phyloP scores from a whole-genome alignment of 2,113 vertebrate genomes.

The Puma concolor region DNA sequence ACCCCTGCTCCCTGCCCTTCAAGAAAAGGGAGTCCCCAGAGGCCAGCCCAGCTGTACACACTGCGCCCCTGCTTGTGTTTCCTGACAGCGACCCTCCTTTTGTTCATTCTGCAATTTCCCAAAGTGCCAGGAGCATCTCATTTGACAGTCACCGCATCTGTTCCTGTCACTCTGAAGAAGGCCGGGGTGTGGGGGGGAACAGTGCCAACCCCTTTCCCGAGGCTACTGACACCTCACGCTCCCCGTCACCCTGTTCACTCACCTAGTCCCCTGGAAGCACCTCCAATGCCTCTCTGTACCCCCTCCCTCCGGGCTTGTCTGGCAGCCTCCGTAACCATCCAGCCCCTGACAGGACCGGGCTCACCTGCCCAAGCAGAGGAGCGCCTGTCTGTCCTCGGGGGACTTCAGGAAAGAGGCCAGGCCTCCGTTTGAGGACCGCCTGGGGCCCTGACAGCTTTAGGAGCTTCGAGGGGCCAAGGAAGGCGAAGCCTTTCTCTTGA shows the following conservation, averaged over 20 bases:
- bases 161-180: conserved; percentile 77
- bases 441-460: not conserved
- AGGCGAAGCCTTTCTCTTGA: not conserved
- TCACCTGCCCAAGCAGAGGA: not conserved
- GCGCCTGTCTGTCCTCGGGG: not conserved
- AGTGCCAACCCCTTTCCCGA: conserved; percentile 45
- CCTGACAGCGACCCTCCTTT: conserved; percentile 67
- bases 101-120: conserved; percentile 77
- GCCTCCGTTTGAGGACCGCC: not conserved
- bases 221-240: not conserved
- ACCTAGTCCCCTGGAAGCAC: not conserved
- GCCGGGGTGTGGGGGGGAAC: conserved; percentile 26
- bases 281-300: not conserved
- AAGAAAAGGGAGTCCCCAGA: conserved; percentile 40
- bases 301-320: not conserved
- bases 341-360: not conserved
- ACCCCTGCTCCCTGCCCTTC: conserved; percentile 1
- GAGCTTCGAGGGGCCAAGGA: not conserved
- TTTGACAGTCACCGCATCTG: conserved; percentile 77
- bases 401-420: not conserved
- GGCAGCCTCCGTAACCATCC: not conserved
- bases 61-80: not conserved
- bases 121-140: conserved; percentile 79
- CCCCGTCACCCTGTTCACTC: not conserved
- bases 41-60: conserved; percentile 61